Base-by-base conservation (phyloP, 2,113 vertebrate species). In the Columbina picui region DNA sequence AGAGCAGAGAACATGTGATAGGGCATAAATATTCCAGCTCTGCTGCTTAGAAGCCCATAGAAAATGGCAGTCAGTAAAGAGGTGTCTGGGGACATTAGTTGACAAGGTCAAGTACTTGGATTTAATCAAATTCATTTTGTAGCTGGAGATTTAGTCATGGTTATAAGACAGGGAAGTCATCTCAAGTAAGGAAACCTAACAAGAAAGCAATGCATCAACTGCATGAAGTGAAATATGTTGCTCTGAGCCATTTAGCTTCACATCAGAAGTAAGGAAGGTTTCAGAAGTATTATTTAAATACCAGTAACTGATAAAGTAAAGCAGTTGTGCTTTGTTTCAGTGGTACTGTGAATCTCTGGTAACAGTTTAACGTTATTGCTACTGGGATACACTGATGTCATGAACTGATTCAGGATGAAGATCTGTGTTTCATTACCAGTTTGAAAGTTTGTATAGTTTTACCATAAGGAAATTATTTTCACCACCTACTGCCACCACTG, bases 121-220 rank as follows among this genome's bases (percentile, higher is more conserved):
- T 97, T 95, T 97, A 97, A 97, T 95, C 55, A 96, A 94, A 89
- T 97, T 95, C n/a, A 93, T 93, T 95, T 95, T 96, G 93, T 81
- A 90, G 76, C 82, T 80, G 63, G 61, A 96, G 73, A 94, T 95
- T 96, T 95, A 96, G 89, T 85, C 61, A 76, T 76, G 76, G 64
- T 74, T 95, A 52, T 94, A 91, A 97, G 50, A 91, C 47, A 94
- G 71, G 94, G 82, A 91, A 94, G 50, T 65, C 91, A 85, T 90
- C 81, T 87, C 55, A 92, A 93, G 84, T 91, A 96, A 93, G 82
- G 57, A 93, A 93, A 70, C 38, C 89, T 86, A 97, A 91, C 53
- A 88, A 77, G 75, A 90, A 94, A 90, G 83, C 36, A 87, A 89
- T 95, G 93, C 38, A 79, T 92, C 87, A 81, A 68, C n/a, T 83